phyloP scores from a whole-genome alignment of 2,797 vertebrate species.

The Thalassophryne amazonica region DNA sequence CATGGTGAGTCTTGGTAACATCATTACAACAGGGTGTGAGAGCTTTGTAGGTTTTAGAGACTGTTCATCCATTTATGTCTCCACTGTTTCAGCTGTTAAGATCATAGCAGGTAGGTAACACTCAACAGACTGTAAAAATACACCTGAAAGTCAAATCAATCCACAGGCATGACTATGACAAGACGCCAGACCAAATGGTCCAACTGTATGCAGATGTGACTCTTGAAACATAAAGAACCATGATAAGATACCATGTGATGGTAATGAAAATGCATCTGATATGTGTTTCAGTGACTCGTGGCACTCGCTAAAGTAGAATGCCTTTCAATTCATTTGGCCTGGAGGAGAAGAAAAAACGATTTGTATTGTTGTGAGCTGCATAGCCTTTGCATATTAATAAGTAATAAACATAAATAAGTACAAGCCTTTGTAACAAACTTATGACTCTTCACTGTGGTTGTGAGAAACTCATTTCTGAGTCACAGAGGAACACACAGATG shows the following conservation, averaged over 20 bases:
- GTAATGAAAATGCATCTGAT: slow-evolving; percentile 10
- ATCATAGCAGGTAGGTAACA: slow-evolving; percentile 26
- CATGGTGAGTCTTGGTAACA: slow-evolving; percentile 20
- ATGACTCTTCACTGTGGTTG: background rate
- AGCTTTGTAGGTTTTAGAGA: slow-evolving; percentile 43
- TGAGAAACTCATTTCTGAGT: background rate
- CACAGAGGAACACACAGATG: background rate
- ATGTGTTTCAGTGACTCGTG: slow-evolving; percentile 15
- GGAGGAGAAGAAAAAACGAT: background rate
- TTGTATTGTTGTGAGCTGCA: slow-evolving; percentile 3
- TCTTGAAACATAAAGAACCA: slow-evolving; percentile 10
- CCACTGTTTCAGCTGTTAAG: slow-evolving; percentile 28
- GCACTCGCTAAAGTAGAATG: background rate
- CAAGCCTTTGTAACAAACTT: background rate
- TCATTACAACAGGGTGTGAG: slow-evolving; percentile 28
- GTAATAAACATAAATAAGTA: background rate
- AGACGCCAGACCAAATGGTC: slow-evolving; percentile 25
- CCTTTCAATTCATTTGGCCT: background rate
- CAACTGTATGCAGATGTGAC: slow-evolving; percentile 37
- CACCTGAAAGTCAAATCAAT: slow-evolving; percentile 25
- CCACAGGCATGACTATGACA: slow-evolving; percentile 13
- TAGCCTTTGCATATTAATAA: background rate
- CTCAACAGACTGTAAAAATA: slow-evolving; percentile 24
- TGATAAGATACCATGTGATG: slow-evolving; percentile 11
- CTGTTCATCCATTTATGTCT: slow-evolving; percentile 58